Evolutionary conservation across 2,797 vertebrate species (phyloP).

Genomic region (Ambastaia sidthimunki): DNA sequence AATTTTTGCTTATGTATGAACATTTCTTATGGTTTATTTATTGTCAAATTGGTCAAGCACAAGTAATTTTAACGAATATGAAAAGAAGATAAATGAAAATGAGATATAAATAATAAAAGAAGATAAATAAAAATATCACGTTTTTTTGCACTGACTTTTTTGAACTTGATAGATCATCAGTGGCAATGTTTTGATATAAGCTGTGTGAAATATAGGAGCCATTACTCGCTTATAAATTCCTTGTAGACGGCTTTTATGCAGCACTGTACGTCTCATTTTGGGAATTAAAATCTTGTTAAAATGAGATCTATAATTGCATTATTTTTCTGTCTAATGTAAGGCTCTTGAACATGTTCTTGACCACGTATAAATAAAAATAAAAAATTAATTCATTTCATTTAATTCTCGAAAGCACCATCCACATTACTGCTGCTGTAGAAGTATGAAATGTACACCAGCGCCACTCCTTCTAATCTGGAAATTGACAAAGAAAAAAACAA

Average conservation of each 20-base stretch:
- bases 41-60: background rate
- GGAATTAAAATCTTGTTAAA: constrained; percentile 47
- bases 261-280: constrained; percentile 44
- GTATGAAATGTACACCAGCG: constrained; percentile 75
- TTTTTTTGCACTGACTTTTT: too few relatives aligned
- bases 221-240: constrained; percentile 30
- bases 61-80: background rate
- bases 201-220: constrained; percentile 44
- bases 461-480: constrained; percentile 76
- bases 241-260: constrained; percentile 37
- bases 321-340: constrained; percentile 43
- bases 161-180: background rate
- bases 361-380: constrained; percentile 67
- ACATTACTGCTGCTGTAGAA: constrained; percentile 77
- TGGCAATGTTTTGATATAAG: constrained; percentile 35
- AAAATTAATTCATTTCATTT: constrained; percentile 65
- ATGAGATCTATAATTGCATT: constrained; percentile 36
- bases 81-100: background rate
- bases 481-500: constrained; percentile 77
- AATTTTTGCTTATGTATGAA: background rate
- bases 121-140: too few relatives aligned
- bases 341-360: constrained; percentile 66
- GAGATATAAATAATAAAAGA: too few relatives aligned
- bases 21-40: background rate
- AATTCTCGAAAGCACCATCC: constrained; percentile 75